These are phyloP conservation scores for Vanacampus margaritifer DNA, from an alignment of 2,113 vertebrate species.

Conservation along the genomic window DNA sequence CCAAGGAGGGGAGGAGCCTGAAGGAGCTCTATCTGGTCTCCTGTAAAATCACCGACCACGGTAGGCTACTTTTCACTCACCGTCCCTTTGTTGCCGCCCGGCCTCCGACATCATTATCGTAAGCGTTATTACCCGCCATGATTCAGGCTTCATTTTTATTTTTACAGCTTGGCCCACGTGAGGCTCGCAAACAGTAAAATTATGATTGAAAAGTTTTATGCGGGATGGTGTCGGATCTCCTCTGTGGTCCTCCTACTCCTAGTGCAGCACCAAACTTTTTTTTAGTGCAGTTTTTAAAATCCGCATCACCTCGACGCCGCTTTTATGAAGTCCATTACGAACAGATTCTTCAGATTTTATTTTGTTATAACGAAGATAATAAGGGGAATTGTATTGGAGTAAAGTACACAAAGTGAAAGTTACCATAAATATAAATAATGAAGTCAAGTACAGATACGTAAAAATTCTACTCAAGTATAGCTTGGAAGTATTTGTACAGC, in stretches of 20 bases:
- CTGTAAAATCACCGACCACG: slow-evolving; percentile 97
- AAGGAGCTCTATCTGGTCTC: slow-evolving; percentile 98
- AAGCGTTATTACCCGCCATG: slow-evolving; percentile 46
- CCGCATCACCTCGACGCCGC: background rate
- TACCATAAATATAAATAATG: no score
- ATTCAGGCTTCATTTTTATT: slow-evolving; percentile 46
- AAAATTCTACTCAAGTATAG: no score
- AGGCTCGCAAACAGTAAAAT: slow-evolving; percentile 58
- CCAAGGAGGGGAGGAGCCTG: slow-evolving; percentile 92
- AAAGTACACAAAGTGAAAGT: no score
- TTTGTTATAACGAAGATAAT: no score
- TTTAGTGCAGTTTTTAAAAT: slow-evolving; percentile 5
- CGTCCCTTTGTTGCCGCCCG: slow-evolving; percentile 60
- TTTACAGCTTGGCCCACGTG: slow-evolving; percentile 44
- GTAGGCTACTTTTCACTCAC: slow-evolving; percentile 74
- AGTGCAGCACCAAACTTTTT: background rate
- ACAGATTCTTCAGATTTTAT: no score
- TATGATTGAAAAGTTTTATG: slow-evolving; percentile 62
- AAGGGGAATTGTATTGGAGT: no score
- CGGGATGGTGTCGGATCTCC: slow-evolving; percentile 29
- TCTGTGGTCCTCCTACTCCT: slow-evolving; percentile 5
- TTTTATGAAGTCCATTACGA: background rate
- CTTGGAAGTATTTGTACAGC: no score
- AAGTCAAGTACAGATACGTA: no score
- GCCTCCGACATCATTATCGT: slow-evolving; percentile 46